phyloP scores from a whole-genome alignment of 2,888 invertebrate genomes.

The Folsomia candida region DNA sequence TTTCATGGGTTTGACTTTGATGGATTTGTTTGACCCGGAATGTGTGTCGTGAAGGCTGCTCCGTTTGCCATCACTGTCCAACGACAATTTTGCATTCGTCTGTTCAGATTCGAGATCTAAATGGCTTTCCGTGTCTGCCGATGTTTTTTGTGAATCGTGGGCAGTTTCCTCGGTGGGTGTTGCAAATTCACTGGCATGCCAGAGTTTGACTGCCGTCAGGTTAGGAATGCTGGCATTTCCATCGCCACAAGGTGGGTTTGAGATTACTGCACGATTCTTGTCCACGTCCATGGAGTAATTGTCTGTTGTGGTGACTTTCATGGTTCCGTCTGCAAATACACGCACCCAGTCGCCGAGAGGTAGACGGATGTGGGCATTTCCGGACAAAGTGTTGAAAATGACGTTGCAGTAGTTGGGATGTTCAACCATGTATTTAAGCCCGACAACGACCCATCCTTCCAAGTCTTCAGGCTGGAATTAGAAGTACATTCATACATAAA shows the following conservation, averaged over 20 bases:
- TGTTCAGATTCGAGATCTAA: too few species aligned
- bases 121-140: too few species aligned
- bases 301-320: slow-evolving; percentile 33
- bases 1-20: not conserved
- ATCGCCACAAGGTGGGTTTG: slow-evolving; percentile 24
- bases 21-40: too few species aligned
- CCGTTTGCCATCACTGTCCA: too few species aligned
- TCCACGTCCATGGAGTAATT: slow-evolving; percentile 40
- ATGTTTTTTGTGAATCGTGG: not conserved
- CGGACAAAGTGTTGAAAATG: slow-evolving; percentile 42
- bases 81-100: too few species aligned
- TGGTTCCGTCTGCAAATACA: slow-evolving; percentile 40
- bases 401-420: slow-evolving; percentile 46
- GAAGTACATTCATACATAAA: not conserved
- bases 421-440: slow-evolving; percentile 45
- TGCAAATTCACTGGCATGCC: too few species aligned
- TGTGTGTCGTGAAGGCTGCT: too few species aligned
- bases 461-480: slow-evolving; percentile 28
- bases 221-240: slow-evolving; percentile 31
- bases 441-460: slow-evolving; percentile 45
- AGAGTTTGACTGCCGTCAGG: slow-evolving; percentile 35
- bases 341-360: slow-evolving; percentile 45
- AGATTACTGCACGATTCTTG: slow-evolving; percentile 27
- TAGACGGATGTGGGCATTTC: slow-evolving; percentile 39
- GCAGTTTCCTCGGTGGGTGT: too few species aligned